These are phyloP conservation scores for Seriola dumerili DNA, from an alignment of 2,113 vertebrate species.

Conservation along the genomic window DNA sequence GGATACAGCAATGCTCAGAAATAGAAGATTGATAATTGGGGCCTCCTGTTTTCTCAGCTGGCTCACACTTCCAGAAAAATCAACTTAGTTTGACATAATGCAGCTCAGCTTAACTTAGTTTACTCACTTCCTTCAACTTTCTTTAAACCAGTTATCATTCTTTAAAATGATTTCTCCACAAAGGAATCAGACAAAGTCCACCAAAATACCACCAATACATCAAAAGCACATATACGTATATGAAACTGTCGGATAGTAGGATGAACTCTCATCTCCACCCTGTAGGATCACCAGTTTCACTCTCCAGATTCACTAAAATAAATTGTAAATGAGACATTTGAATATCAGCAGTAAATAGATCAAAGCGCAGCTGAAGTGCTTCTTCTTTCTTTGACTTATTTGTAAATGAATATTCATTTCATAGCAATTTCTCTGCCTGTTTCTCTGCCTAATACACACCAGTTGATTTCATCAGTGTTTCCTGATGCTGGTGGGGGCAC, in stretches of 20 bases:
- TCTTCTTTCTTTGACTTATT: not conserved
- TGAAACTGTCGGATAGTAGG: not conserved
- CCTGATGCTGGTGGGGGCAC: slow-evolving; percentile 13
- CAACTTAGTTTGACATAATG: not conserved
- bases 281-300: not conserved
- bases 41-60: not conserved
- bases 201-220: not conserved
- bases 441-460: not conserved
- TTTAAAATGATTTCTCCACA: too few species aligned
- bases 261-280: not conserved
- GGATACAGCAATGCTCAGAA: not conserved
- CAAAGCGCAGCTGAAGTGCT: not conserved
- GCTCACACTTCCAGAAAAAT: not conserved
- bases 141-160: too few species aligned
- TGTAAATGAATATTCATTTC: not conserved
- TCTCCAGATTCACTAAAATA: not conserved
- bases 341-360: not conserved
- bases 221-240: not conserved
- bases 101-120: not conserved
- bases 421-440: not conserved
- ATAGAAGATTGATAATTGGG: slow-evolving; percentile 7
- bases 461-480: slow-evolving; percentile 4
- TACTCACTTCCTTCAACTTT: not conserved
- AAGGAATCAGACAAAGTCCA: not conserved
- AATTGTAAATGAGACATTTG: slow-evolving; percentile 3